Base-by-base conservation (phyloP, 2,113 vertebrate genomes). In the Gila orcuttii region DNA sequence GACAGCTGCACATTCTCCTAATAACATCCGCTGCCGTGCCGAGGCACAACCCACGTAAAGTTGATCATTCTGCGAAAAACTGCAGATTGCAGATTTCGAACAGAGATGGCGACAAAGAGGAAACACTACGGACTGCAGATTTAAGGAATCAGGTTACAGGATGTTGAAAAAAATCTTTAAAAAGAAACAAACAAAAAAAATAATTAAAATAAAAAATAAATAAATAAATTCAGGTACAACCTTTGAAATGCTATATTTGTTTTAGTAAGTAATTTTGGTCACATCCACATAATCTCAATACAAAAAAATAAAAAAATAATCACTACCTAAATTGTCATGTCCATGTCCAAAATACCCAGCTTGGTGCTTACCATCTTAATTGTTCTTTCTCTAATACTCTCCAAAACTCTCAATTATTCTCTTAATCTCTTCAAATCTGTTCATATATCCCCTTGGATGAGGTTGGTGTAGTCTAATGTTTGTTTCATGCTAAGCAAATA, bases 401-500 rank as follows among this genome's bases (percentile, higher is more conserved):
- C 25, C 3, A 3, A 45, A 82, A 82, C 19, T 31, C 15, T 52
- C 19, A 31, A 33, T 50, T 13, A 68, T 62, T 79, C 57, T 60
- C 19, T 68, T 68, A 68, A 82, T 82, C 28, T 68, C n/a, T 45
- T 2, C 45, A 68, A 66, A 80, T 47, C n/a, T 47, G 39, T 64
- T 80, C 7, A 64, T 45, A 23, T 64, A 79, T 64, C 39, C 79
- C 36, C 33, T 64, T 47, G 79, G 36, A 42, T 47, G n/a, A 50
- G 39, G 11, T 84, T 71, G 42, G 47, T 84, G 89, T 42, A 57
- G 75, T 87, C 90, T 91, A 90, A 90, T 91, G 89, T 87, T 90
- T 91, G 91, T 88, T 89, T 89, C 76, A 89, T 86, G 45, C 62
- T 52, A 82, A 52, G 45, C 62, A 23, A 68, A 68, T 8, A 4